Conservation (phyloP, 2,888 invertebrate genomes). For the Nebria brevicollis region DNA sequence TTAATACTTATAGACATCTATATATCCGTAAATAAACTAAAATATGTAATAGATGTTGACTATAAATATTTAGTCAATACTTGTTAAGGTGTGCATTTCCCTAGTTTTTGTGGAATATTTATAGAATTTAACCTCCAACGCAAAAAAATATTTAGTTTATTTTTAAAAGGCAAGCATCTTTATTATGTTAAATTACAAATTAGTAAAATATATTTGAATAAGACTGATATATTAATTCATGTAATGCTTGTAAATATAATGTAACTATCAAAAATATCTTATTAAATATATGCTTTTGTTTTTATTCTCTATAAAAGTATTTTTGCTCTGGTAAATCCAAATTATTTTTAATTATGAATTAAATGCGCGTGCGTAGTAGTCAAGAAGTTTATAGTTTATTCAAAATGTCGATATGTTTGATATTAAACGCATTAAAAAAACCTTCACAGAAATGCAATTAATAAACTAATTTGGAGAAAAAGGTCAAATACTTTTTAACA, state of each 20-base stretch:
- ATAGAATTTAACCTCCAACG: not conserved
- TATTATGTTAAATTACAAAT: slow-evolving; percentile 31
- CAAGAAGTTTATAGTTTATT: too few species aligned
- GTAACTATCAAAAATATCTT: not conserved
- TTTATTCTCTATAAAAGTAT: not conserved
- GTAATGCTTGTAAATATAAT: slow-evolving; percentile 39
- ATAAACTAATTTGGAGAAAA: too few species aligned
- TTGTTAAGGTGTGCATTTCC: not conserved
- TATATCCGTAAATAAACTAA: too few species aligned
- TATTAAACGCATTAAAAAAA: too few species aligned
- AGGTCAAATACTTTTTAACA: too few species aligned
- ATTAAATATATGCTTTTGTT: not conserved
- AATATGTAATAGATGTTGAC: too few species aligned
- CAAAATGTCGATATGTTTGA: too few species aligned
- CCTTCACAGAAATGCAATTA: too few species aligned
- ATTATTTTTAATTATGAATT: not conserved
- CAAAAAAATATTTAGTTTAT: not conserved
- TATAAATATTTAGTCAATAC: slow-evolving; percentile 17
- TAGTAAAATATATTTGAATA: slow-evolving; percentile 36
- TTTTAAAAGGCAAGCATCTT: slow-evolving; percentile 14
- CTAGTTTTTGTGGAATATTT: slow-evolving; percentile 19
- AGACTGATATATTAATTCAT: slow-evolving; percentile 42
- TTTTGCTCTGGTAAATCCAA: not conserved
- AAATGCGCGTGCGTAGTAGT: too few species aligned
- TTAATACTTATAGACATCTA: too few species aligned